These are phyloP conservation scores for Arizona elegans DNA, from an alignment of 2,113 vertebrate species.

Conservation along the genomic window DNA sequence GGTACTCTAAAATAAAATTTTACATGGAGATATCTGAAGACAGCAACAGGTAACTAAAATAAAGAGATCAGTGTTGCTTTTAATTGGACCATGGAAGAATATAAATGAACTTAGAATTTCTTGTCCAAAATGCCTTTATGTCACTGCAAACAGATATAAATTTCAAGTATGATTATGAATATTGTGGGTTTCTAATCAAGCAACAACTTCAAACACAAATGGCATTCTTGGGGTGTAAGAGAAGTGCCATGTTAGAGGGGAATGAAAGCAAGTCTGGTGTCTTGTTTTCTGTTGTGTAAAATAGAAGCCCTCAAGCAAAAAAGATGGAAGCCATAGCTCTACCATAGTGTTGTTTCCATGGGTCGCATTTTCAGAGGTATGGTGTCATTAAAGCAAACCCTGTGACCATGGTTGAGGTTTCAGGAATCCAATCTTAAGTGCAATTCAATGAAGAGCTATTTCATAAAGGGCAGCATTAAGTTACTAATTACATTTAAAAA, in stretches of 20 bases:
- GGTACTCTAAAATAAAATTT: neutral
- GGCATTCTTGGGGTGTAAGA: neutral
- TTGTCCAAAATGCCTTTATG: neutral
- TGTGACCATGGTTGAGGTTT: neutral
- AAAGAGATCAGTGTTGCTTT: neutral
- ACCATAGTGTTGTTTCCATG: neutral
- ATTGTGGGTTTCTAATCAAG: neutral
- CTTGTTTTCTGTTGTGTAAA: neutral
- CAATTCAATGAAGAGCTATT: neutral
- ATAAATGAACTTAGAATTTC: neutral
- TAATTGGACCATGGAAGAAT: neutral
- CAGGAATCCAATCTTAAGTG: neutral
- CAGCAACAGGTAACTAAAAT: neutral
- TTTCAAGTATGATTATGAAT: neutral
- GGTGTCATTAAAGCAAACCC: neutral
- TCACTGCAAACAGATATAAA: neutral
- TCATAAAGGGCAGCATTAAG: neutral
- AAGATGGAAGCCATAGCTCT: neutral
- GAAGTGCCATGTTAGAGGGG: neutral
- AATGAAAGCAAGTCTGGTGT: neutral
- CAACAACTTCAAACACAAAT: neutral
- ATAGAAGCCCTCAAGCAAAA: neutral
- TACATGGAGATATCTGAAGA: neutral
- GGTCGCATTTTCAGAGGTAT: neutral
- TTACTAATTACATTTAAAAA: neutral